Evolutionary conservation across 2,797 vertebrate genomes (phyloP), one percentile per base, ranked within the genome.

Genomic region (Phylloscopus collybita): DNA sequence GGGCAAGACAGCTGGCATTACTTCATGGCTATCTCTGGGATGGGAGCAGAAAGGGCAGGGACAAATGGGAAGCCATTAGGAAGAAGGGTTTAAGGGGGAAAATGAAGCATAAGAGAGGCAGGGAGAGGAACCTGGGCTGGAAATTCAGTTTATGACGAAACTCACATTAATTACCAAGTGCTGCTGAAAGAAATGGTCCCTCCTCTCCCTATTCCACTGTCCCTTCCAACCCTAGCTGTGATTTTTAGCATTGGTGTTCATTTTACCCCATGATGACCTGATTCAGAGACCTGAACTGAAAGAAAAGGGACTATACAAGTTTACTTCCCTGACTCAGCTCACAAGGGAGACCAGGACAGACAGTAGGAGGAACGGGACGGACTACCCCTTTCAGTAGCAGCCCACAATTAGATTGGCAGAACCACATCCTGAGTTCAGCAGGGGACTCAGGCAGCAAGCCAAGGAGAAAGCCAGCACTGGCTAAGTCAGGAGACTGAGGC

Each of bases 341-440:
- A 69, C 93, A 93, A 17, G 86, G 80, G 91, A 95, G 91, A 90
- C 65, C 80, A 81, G 74, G 73, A 88, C 88, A 93, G 93, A 60
- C 62, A 88, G 93, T 3, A 59, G 90, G 51, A 95, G 92, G 73
- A 94, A 90, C 21, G 13, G 86, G 73, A 86, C 16, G 74, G 70
- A 90, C 83, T 86, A 79, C 40, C 71, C 74, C 80, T 95, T 95
- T 92, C 93, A 91, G 90, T 72, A 93, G 92, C 92, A 92, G 93
- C 91, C 93, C 94, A 83, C 95, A 97, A 93, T 90, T 79, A 86
- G 90, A 94, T 70, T 90, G 94, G 94, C 96, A 97, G 92, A 94
- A 90, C 90, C 93, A 93, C 94, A 96, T 94, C 94, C 95, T 90
- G 96, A 96, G 94, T 90, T 95, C 94, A 95, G 88, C 90, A 86